These are phyloP conservation scores for Pocillopora grandis DNA, from an alignment of 92 coral and sea anemone genomes.

Conservation along the genomic window DNA sequence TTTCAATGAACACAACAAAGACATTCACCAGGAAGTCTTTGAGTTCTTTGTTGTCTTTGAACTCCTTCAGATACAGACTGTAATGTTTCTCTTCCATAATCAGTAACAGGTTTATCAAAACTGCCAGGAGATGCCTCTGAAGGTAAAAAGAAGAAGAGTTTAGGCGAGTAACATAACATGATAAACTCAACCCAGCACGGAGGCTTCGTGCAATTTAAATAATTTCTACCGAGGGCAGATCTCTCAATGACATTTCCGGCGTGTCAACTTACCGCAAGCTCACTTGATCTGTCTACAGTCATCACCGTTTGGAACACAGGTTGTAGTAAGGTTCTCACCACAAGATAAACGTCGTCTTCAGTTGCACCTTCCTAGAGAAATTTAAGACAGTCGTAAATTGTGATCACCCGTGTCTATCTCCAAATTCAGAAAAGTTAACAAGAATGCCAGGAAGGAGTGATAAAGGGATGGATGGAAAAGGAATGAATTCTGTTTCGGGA, in stretches of 20 bases:
- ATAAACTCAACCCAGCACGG: neutral
- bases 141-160: neutral
- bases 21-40: conserved; percentile 87
- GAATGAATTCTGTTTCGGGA: too few relatives aligned
- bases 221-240: too few relatives aligned
- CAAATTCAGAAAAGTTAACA: too few relatives aligned
- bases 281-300: conserved; percentile 89
- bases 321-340: conserved; percentile 75
- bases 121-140: conserved; percentile 88
- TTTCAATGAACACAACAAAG: conserved; percentile 94
- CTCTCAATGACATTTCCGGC: neutral
- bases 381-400: neutral
- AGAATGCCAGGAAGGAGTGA: too few relatives aligned
- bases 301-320: conserved; percentile 89
- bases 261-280: conserved; percentile 81
- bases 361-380: conserved; percentile 67
- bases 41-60: conserved; percentile 67
- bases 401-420: too few relatives aligned
- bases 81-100: conserved; percentile 94
- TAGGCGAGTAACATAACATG: neutral
- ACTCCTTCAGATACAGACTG: conserved; percentile 78
- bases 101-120: conserved; percentile 74
- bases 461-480: too few relatives aligned
- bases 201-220: too few relatives aligned
- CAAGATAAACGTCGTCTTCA: conserved; percentile 83